Evolutionary conservation across 2,797 vertebrate genomes (phyloP), one percentile per base, ranked within the genome.

Genomic region (Hippocampus kuda): DNA sequence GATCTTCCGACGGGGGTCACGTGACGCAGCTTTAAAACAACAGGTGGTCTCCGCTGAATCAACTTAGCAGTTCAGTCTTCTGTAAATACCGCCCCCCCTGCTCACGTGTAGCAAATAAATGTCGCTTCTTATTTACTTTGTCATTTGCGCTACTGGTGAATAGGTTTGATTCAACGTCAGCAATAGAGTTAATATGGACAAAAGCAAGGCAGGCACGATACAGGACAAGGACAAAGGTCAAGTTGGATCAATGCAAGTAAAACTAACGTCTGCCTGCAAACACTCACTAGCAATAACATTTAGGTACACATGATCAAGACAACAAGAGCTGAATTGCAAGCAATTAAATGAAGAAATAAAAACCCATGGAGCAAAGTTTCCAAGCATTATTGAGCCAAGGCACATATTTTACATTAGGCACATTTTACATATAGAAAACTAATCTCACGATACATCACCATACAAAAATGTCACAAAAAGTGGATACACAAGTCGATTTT

Each of bases 11-110:
- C 18, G 11, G n/a, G 22, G 41, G 49, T 59, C 63, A 59, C 41
- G 15, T 46, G 67, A 60, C 1, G 60, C 67, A n/a, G 61, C 62
- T 44, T 15, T 44, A 15, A 6, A 44, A 48, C 56, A 65, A 27
- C 46, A 65, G 24, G 53, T 62, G 63, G 65, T 30, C 59, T 38
- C 11, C 1, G 7, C 42, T 66, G 44, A 67, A 70, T 68, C 22
- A 24, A 48, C 5, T 44, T 41, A 71, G 56, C 62, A 18, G 27
- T 8, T 8, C n/a, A 11, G 22, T 66, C 30, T 56, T 60, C 27
- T 0, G 1, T 3, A 56, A 56, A n/a, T 51, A 49, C 13, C 56
- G n/a, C 6, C 57, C n/a, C 22, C 53, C 12, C n/a, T 2, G 22
- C 53, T 54, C 53, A 49, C 48, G 48, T 34, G 54, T 26, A 24